These are phyloP conservation scores for Podotricha telesiphe DNA, from an alignment of 2,888 invertebrate species.

Conservation along the genomic window DNA sequence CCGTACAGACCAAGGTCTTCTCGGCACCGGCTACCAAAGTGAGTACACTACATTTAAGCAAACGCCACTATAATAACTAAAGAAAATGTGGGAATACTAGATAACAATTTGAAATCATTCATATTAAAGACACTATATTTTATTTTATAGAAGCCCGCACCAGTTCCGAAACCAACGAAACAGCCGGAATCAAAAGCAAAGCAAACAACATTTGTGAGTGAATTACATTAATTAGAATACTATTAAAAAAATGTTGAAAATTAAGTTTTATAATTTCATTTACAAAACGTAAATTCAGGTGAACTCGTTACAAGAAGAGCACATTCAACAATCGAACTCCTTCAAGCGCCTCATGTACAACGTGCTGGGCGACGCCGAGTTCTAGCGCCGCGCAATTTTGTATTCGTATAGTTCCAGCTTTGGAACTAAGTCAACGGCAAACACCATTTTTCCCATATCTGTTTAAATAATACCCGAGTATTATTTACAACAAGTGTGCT, in stretches of 20 bases:
- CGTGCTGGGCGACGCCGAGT: slow-evolving; percentile 91
- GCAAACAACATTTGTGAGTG: slow-evolving; percentile 80
- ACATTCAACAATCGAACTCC: slow-evolving; percentile 95
- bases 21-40: slow-evolving; percentile 86
- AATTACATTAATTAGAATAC: background rate
- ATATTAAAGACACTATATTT: background rate
- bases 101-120: too few relatives aligned
- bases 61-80: too few relatives aligned
- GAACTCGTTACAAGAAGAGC: slow-evolving; percentile 89
- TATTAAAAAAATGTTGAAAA: background rate
- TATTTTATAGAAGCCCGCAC: slow-evolving; percentile 58
- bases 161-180: slow-evolving; percentile 69
- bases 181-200: slow-evolving; percentile 69
- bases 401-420: background rate
- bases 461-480: slow-evolving; percentile 37
- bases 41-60: background rate
- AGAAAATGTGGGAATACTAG: too few relatives aligned
- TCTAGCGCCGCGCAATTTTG: slow-evolving; percentile 58
- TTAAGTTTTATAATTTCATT: too few relatives aligned
- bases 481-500: slow-evolving; percentile 33
- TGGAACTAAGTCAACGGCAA: background rate
- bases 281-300: too few relatives aligned
- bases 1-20: slow-evolving; percentile 90
- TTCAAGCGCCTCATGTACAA: slow-evolving; percentile 96
- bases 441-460: background rate